Conservation (phyloP, 2,797 vertebrate genomes). For the Phyllotis vaccarum region DNA sequence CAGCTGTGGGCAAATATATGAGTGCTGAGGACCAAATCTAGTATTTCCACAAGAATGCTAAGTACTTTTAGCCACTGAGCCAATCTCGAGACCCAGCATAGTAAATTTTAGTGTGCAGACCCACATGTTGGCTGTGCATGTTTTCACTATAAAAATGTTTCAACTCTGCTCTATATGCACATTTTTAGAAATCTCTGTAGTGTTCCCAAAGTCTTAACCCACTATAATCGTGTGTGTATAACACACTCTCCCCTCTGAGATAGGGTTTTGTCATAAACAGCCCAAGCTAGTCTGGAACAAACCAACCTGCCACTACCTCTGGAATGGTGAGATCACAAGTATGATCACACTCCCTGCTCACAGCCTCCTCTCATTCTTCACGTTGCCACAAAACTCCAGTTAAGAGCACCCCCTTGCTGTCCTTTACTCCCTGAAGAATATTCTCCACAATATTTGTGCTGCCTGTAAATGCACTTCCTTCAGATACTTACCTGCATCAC, state of each 20-base stretch:
- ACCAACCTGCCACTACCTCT: neutral
- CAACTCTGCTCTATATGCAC: neutral
- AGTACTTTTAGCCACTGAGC: neutral
- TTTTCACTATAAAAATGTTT: constrained; percentile 25
- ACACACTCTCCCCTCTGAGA: neutral
- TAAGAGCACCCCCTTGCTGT: neutral
- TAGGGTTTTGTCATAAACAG: neutral
- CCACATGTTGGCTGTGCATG: neutral
- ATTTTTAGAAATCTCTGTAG: neutral
- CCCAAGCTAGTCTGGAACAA: neutral
- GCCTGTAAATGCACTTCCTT: neutral
- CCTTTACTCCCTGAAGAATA: neutral
- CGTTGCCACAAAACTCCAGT: neutral
- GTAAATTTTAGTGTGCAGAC: neutral
- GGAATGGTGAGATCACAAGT: neutral
- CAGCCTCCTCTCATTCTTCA: neutral
- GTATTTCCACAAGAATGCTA: neutral
- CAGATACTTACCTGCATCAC: neutral
- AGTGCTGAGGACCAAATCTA: neutral
- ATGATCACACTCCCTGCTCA: neutral
- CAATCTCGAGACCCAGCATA: neutral
- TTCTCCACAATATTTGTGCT: neutral
- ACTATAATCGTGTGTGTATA: neutral
- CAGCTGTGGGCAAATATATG: neutral
- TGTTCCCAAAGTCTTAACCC: neutral